A percentile compares a stretch with the other conserved stretches of the same genome.
These are phyloP conservation scores for Lepus timidus DNA, from an alignment of 2,113 vertebrate genomes.

Conservation along the genomic window DNA sequence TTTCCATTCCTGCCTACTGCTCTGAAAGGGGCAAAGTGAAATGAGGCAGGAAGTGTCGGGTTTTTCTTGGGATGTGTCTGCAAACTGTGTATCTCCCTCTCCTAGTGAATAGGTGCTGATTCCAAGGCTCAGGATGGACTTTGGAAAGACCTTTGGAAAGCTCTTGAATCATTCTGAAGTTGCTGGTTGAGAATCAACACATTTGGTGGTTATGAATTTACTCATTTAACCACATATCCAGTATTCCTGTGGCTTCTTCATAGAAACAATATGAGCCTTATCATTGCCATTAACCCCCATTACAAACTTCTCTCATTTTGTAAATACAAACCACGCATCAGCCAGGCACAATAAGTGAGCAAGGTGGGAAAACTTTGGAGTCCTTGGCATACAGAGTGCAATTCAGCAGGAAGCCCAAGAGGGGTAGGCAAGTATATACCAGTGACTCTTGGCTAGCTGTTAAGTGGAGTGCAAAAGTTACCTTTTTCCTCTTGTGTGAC, in stretches of 20 bases:
- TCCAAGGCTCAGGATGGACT: neutral
- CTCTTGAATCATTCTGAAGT: neutral
- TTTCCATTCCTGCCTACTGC: neutral
- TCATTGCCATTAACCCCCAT: neutral
- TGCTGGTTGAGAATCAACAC: neutral
- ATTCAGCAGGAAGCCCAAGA: neutral
- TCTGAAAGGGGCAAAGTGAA: neutral
- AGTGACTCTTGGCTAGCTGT: neutral
- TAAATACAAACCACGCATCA: neutral
- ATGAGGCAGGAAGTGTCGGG: neutral
- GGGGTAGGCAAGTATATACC: neutral
- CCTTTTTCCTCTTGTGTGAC: neutral
- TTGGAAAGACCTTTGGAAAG: neutral
- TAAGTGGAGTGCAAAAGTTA: neutral
- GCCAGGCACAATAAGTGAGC: neutral
- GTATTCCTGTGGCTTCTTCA: neutral
- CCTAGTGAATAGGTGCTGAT: neutral
- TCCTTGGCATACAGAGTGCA: too few species aligned
- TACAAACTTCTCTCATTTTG: constrained; percentile 1
- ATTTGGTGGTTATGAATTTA: neutral
- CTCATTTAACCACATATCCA: neutral
- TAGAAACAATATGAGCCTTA: neutral
- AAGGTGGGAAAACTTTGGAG: neutral
- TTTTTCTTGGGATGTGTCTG: neutral
- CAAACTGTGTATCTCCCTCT: neutral